A percentile compares a stretch with the other conserved stretches of the same genome.
phyloP scores from a whole-genome alignment of 2,888 invertebrate genomes.

The Cerastoderma edule region DNA sequence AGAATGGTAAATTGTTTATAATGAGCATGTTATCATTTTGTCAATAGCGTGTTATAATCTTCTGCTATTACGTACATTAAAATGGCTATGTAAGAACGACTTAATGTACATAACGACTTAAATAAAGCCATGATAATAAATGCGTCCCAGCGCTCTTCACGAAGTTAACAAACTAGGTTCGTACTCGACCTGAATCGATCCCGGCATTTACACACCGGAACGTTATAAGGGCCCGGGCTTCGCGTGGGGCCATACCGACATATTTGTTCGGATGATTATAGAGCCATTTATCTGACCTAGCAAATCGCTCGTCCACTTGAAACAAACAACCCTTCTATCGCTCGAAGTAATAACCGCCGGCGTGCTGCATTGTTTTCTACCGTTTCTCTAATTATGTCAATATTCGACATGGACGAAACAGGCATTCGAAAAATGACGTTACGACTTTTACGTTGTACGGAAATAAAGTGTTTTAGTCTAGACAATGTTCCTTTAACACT shows the following conservation, averaged over 20 bases:
- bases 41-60: neutral
- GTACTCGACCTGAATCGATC: slow-evolving; percentile 33
- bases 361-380: too few relatives aligned
- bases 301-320: neutral
- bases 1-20: neutral
- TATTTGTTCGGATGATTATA: slow-evolving; percentile 23
- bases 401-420: too few relatives aligned
- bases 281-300: slow-evolving; percentile 4
- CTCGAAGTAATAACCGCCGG: too few relatives aligned
- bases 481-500: too few relatives aligned
- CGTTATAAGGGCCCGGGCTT: slow-evolving; percentile 7
- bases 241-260: slow-evolving; percentile 33
- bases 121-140: neutral
- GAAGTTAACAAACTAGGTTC: neutral
- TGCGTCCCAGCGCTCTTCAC: neutral
- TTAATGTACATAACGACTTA: too few relatives aligned
- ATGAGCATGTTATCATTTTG: neutral
- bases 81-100: too few relatives aligned
- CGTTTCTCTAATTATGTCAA: too few relatives aligned
- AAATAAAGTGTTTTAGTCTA: too few relatives aligned
- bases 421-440: too few relatives aligned
- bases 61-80: too few relatives aligned
- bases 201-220: slow-evolving; percentile 25
- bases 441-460: too few relatives aligned
- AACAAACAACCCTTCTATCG: too few relatives aligned